A percentile compares a stretch with the other conserved stretches of the same genome.
These are phyloP conservation scores for Cosmopolites sordidus DNA, from an alignment of 2,888 invertebrate genomes.

Conservation along the genomic window DNA sequence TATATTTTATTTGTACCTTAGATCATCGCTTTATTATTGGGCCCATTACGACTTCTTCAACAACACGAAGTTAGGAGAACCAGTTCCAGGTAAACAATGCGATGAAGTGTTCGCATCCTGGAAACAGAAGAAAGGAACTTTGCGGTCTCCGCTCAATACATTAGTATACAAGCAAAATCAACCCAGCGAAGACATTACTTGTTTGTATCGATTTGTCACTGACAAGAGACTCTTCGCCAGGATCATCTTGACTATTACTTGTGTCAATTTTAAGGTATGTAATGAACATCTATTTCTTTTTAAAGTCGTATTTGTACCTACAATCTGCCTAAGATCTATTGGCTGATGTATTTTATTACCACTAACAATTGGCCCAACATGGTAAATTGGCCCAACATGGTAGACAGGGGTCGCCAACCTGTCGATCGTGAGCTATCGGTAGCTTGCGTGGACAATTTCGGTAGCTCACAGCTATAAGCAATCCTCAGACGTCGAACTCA, in stretches of 20 bases:
- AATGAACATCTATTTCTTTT: no score
- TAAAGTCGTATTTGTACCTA: no score
- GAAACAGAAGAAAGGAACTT: slow-evolving; percentile 69
- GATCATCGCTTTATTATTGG: slow-evolving; percentile 90
- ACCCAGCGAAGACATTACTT: slow-evolving; percentile 71
- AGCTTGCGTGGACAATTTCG: no score
- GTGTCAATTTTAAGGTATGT: slow-evolving; percentile 73
- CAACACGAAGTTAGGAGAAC: slow-evolving; percentile 80
- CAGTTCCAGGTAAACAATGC: slow-evolving; percentile 75
- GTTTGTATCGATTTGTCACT: slow-evolving; percentile 79
- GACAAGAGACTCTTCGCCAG: slow-evolving; percentile 77
- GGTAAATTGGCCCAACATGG: no score
- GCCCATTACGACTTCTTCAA: slow-evolving; percentile 93
- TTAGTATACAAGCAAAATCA: slow-evolving; percentile 76
- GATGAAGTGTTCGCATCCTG: slow-evolving; percentile 86
- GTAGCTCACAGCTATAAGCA: no score
- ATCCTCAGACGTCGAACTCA: no score
- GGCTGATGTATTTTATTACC: no score
- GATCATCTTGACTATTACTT: slow-evolving; percentile 71
- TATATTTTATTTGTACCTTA: no score
- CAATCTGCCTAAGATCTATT: no score
- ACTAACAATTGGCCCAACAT: no score
- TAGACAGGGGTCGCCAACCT: no score
- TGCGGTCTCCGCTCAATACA: slow-evolving; percentile 82
- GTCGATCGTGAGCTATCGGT: no score